Base-by-base conservation (phyloP, 2,888 invertebrate species). In the Andrena haemorrhoa region DNA sequence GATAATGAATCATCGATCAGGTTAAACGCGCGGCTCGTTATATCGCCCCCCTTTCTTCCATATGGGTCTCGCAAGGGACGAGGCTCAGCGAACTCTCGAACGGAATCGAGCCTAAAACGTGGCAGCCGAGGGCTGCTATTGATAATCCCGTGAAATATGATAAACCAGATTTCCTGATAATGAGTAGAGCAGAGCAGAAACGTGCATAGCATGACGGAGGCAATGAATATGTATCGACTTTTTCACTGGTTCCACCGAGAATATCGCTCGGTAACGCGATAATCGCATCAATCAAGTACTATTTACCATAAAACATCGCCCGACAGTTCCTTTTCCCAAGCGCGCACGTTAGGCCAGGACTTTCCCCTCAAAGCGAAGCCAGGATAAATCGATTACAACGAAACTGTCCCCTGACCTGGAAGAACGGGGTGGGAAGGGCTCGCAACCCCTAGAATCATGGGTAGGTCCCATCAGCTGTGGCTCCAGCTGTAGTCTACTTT, bases 401-500 rank as follows among this genome's bases (percentile, higher is more conserved):
- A 70, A 74, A 78, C 75, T 58, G 41, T 78, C 82, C 78, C 82
- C 53, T 78, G 82, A 78, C 78, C 82, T 78, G 70, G 72, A 78
- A 77, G 77, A 75, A 75, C 56, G 56, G 81, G 82, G 78, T 72
- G 72, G 68, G 64, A 71, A 76, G 56, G 63, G 41, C 33, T 20
- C 51, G 66, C 73, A 20, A 79, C 78, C 82, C 83, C 66, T 73
- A 56, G 26, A 75, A 35, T 66, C 56, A 79, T 56, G 75, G 66
- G 47, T 75, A 82, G 53, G 58, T 41, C 75, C 79, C 83, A 86
- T 88, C 88, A 88, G 88, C 88, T 88, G 88, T 86, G 87, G 78
- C 80, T 70, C 76, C 87, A 86, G 87, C 86, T 88, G 86, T 84
- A 82, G 73, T 63, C 65, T 74, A 49, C 58, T 74, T 53, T 75